These are phyloP conservation scores for Grapholita molesta DNA, from an alignment of 1,140 invertebrate genomes.

Conservation along the genomic window DNA sequence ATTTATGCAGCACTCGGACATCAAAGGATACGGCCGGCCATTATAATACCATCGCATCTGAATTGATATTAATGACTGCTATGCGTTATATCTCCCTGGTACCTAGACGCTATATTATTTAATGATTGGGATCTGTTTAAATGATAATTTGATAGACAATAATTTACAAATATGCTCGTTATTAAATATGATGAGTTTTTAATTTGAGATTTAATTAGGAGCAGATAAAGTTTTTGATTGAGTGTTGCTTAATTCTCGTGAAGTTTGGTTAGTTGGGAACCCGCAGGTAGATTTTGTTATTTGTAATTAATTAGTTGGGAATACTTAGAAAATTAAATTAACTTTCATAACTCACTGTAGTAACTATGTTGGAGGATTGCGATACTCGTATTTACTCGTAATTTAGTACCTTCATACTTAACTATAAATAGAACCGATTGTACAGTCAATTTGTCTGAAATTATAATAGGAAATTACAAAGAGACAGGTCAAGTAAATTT, in stretches of 20 bases:
- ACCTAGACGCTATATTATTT: constrained; percentile 16
- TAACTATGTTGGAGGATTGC: too few relatives aligned
- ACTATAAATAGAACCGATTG: too few relatives aligned
- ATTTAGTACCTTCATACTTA: too few relatives aligned
- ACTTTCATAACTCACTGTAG: neutral
- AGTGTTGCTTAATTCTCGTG: neutral
- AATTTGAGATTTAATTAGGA: neutral
- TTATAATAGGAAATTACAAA: too few relatives aligned
- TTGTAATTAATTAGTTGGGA: neutral
- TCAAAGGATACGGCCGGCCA: constrained; percentile 34
- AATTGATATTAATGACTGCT: constrained; percentile 33
- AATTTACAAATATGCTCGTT: neutral
- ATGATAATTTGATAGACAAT: constrained; percentile 10
- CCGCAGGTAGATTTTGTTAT: neutral
- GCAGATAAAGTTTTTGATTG: neutral
- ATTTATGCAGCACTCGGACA: constrained; percentile 14
- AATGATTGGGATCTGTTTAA: constrained; percentile 2
- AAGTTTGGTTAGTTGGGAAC: neutral
- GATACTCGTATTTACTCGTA: too few relatives aligned
- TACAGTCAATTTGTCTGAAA: too few relatives aligned
- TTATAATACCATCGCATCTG: constrained; percentile 34
- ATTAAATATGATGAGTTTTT: constrained; percentile 16
- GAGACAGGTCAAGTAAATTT: too few relatives aligned
- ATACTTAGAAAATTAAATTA: neutral
- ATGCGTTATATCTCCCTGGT: constrained; percentile 20